A percentile compares a stretch with the other conserved stretches of the same genome.
Conservation (phyloP, 2,113 vertebrate species). For the Macaca mulatta region DNA sequence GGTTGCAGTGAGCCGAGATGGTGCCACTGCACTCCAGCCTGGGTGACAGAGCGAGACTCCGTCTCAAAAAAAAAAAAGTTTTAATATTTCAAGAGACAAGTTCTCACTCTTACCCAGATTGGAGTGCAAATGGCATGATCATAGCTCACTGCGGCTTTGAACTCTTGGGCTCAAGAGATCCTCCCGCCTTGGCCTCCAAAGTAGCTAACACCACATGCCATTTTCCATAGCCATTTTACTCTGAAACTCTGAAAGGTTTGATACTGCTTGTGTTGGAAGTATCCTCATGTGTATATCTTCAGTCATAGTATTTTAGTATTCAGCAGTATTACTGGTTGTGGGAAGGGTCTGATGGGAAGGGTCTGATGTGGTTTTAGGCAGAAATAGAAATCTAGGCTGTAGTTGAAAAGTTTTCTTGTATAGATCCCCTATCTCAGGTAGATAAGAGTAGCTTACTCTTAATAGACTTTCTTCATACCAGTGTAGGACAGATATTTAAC, state of each 20-base stretch:
- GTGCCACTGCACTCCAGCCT: too few relatives aligned
- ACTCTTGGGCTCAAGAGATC: background rate
- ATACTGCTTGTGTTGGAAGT: background rate
- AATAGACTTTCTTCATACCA: background rate
- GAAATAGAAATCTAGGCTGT: background rate
- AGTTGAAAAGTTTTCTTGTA: background rate
- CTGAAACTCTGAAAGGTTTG: background rate
- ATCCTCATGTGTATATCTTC: background rate
- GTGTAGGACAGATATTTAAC: background rate
- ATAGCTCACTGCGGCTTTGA: background rate
- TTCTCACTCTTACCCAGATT: background rate
- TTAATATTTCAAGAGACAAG: too few relatives aligned
- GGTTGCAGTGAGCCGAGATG: too few relatives aligned
- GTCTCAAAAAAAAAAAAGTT: too few relatives aligned
- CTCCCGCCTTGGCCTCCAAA: background rate
- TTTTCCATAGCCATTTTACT: slow-evolving; percentile 6
- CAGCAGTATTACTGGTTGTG: background rate
- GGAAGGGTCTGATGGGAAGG: background rate
- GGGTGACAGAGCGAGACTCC: too few relatives aligned
- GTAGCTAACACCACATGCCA: background rate
- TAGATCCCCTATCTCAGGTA: background rate
- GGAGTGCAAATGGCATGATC: background rate
- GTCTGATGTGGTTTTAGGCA: background rate
- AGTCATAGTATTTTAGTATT: background rate
- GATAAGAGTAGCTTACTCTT: background rate